These are phyloP conservation scores for Troides oblongomaculatus DNA, from an alignment of 2,888 invertebrate species.

Conservation along the genomic window DNA sequence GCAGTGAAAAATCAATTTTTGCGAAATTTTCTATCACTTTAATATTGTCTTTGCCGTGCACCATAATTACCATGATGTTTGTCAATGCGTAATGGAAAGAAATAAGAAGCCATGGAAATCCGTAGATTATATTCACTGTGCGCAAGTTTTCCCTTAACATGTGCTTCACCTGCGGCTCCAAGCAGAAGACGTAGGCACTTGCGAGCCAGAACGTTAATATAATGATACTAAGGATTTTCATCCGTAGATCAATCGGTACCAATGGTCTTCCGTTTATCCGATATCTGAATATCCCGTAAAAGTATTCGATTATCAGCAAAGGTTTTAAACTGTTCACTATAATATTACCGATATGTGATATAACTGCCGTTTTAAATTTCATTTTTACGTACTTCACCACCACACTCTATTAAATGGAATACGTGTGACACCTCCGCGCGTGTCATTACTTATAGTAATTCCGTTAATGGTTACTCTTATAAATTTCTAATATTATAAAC, in stretches of 20 bases:
- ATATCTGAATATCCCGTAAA: slow-evolving; percentile 53
- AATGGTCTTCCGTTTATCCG: slow-evolving; percentile 37
- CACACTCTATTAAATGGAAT: no score
- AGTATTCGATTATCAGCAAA: slow-evolving; percentile 41
- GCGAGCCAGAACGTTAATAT: slow-evolving; percentile 33
- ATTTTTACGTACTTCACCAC: background rate
- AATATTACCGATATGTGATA: background rate
- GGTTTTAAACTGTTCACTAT: slow-evolving; percentile 36
- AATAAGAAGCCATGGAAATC: slow-evolving; percentile 42
- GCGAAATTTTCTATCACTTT: slow-evolving; percentile 43
- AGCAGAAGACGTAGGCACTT: slow-evolving; percentile 31
- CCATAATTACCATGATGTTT: slow-evolving; percentile 37
- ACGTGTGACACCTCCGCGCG: no score
- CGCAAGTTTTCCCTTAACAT: background rate
- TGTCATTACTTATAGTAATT: no score
- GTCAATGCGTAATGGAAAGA: slow-evolving; percentile 43
- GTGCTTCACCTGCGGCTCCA: slow-evolving; percentile 4
- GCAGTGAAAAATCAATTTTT: slow-evolving; percentile 39
- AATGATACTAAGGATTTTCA: slow-evolving; percentile 43
- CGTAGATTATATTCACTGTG: slow-evolving; percentile 32
- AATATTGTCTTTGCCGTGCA: slow-evolving; percentile 41
- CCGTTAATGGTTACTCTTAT: no score
- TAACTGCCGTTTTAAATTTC: background rate
- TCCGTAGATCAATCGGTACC: slow-evolving; percentile 31
- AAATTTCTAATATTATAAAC: no score